These are phyloP conservation scores for Chrysopa pallens DNA, from an alignment of 1,140 invertebrate species.

Conservation along the genomic window DNA sequence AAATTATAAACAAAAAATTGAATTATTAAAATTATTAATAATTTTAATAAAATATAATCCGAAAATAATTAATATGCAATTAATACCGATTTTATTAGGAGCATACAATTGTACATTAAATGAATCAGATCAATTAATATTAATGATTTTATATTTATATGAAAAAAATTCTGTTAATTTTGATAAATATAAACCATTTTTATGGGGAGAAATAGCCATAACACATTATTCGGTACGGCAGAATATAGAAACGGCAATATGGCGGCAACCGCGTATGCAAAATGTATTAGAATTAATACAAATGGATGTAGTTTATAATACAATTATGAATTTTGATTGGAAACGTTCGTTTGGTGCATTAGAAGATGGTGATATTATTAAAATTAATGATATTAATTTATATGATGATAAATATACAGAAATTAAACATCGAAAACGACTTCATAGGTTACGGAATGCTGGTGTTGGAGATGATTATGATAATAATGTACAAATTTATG, in stretches of 20 bases:
- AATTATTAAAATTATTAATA: slow-evolving; percentile 38
- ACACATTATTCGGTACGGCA: slow-evolving; percentile 50
- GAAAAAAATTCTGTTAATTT: slow-evolving; percentile 38
- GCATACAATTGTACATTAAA: slow-evolving; percentile 47
- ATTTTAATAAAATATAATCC: slow-evolving; percentile 37
- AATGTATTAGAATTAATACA: slow-evolving; percentile 55
- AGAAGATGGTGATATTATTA: slow-evolving; percentile 9
- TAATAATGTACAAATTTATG: slow-evolving; percentile 27
- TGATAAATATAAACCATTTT: slow-evolving; percentile 50
- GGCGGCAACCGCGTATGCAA: slow-evolving; percentile 44
- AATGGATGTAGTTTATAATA: slow-evolving; percentile 36
- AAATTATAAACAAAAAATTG: slow-evolving; percentile 30
- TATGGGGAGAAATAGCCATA: slow-evolving; percentile 60
- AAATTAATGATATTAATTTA: slow-evolving; percentile 10
- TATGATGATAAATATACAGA: slow-evolving; percentile 3
- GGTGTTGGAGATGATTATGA: not conserved
- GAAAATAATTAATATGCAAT: slow-evolving; percentile 35
- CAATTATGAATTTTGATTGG: slow-evolving; percentile 47
- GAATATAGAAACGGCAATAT: slow-evolving; percentile 36
- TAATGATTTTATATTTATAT: slow-evolving; percentile 41
- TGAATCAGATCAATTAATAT: slow-evolving; percentile 39
- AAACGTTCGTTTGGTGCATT: slow-evolving; percentile 11
- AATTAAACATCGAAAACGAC: too few species aligned
- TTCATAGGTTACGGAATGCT: too few species aligned
- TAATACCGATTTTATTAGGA: slow-evolving; percentile 50